Conservation (phyloP, 1,140 invertebrate genomes). For the Ceratosolen solmsi region DNA sequence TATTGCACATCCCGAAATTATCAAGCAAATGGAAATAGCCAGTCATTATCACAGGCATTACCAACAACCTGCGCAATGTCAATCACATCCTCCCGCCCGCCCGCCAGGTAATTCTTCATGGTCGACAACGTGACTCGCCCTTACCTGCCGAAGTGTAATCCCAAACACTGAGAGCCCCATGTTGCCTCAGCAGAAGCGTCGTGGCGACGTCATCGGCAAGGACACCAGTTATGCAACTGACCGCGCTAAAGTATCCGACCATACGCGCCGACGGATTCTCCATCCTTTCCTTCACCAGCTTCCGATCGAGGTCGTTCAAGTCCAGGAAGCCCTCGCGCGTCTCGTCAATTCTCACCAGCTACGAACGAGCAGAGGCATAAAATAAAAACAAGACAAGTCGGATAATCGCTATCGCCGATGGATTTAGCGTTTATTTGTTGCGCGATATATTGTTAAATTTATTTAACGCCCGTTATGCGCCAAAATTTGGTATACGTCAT, state of each 20-base stretch:
- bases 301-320: slow-evolving; percentile 82
- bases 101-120: too few relatives aligned
- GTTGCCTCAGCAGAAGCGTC: slow-evolving; percentile 86
- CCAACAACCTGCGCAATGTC: too few relatives aligned
- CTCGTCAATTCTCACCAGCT: slow-evolving; percentile 84
- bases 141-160: slow-evolving; percentile 88
- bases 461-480: too few relatives aligned
- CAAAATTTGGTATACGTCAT: too few relatives aligned
- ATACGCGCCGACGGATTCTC: slow-evolving; percentile 75
- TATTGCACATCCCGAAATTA: too few relatives aligned
- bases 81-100: too few relatives aligned
- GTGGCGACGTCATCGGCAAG: slow-evolving; percentile 88
- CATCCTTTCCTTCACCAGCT: slow-evolving; percentile 78
- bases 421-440: too few relatives aligned
- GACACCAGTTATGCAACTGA: slow-evolving; percentile 92
- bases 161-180: slow-evolving; percentile 90
- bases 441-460: too few relatives aligned
- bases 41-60: too few relatives aligned
- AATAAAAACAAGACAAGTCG: background rate
- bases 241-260: slow-evolving; percentile 90
- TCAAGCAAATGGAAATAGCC: too few relatives aligned
- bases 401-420: too few relatives aligned
- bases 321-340: slow-evolving; percentile 86
- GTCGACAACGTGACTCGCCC: too few relatives aligned
- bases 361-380: background rate